Percentiles rank a stretch among this genome's conserved stretches.
Conservation (phyloP, 2,113 vertebrate species). For the Lathamus discolor region DNA sequence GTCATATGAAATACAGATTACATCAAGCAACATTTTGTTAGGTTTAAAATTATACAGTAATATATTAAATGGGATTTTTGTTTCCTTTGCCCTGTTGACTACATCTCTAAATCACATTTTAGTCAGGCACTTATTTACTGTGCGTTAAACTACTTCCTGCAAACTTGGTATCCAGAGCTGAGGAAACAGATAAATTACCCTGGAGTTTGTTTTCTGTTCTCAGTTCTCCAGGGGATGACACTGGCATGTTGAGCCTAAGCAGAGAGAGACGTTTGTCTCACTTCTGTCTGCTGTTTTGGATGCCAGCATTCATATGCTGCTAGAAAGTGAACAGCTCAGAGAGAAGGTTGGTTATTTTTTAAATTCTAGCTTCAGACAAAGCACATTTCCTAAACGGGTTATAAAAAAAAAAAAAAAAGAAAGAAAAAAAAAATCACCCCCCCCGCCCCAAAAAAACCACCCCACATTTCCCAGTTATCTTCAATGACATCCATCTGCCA, state of each 20-base stretch:
- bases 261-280: not conserved
- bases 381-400: not conserved
- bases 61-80: not conserved
- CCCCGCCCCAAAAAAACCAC: too few relatives aligned
- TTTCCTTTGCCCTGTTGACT: not conserved
- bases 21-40: not conserved
- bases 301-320: not conserved
- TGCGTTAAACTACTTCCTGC: not conserved
- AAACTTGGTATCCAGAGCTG: not conserved
- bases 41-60: not conserved
- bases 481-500: not conserved
- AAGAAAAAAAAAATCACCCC: not conserved
- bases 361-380: not conserved
- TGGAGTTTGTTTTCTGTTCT: not conserved
- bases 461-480: not conserved
- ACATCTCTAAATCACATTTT: not conserved
- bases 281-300: not conserved
- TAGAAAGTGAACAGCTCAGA: not conserved
- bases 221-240: not conserved
- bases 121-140: not conserved
- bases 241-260: slow-evolving; percentile 4
- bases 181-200: slow-evolving; percentile 30
- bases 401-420: not conserved
- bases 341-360: not conserved
- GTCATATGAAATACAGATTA: not conserved